Conservation (phyloP, 1,140 invertebrate species). For the Pseudachorutes palmiensis region DNA sequence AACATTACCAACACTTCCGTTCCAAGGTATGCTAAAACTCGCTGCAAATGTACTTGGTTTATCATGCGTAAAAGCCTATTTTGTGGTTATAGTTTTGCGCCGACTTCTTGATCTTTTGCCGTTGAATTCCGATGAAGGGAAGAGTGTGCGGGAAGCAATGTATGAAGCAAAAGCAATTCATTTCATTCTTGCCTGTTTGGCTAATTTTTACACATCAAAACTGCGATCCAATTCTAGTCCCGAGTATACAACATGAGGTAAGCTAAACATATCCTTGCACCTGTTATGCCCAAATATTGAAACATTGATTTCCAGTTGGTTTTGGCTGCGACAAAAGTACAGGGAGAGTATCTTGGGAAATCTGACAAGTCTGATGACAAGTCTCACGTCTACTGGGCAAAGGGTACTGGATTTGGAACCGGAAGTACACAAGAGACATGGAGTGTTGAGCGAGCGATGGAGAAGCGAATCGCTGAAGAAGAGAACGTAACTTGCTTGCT, state of each 20-base stretch:
- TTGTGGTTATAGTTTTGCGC: slow-evolving; percentile 52
- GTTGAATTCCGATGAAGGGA: slow-evolving; percentile 69
- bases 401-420: slow-evolving; percentile 87
- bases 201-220: slow-evolving; percentile 81
- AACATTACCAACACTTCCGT: slow-evolving; percentile 74
- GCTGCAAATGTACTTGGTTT: too few species aligned
- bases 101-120: slow-evolving; percentile 69
- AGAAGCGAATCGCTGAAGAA: slow-evolving; percentile 79
- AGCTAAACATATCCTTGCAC: slow-evolving; percentile 13
- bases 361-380: slow-evolving; percentile 55
- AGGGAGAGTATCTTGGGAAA: slow-evolving; percentile 36
- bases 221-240: slow-evolving; percentile 40
- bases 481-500: slow-evolving; percentile 80
- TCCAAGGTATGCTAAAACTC: slow-evolving; percentile 56
- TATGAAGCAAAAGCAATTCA: slow-evolving; percentile 74
- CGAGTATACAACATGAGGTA: slow-evolving; percentile 48
- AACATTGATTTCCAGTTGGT: slow-evolving; percentile 36
- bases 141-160: slow-evolving; percentile 64
- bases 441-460: slow-evolving; percentile 88
- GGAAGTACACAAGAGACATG: slow-evolving; percentile 89
- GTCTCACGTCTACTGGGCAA: slow-evolving; percentile 86
- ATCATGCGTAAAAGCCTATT: too few species aligned
- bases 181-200: slow-evolving; percentile 73
- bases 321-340: slow-evolving; percentile 39
- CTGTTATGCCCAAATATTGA: neutral